Base-by-base conservation (phyloP, 2,888 invertebrate genomes). In the Bembecia ichneumoniformis region DNA sequence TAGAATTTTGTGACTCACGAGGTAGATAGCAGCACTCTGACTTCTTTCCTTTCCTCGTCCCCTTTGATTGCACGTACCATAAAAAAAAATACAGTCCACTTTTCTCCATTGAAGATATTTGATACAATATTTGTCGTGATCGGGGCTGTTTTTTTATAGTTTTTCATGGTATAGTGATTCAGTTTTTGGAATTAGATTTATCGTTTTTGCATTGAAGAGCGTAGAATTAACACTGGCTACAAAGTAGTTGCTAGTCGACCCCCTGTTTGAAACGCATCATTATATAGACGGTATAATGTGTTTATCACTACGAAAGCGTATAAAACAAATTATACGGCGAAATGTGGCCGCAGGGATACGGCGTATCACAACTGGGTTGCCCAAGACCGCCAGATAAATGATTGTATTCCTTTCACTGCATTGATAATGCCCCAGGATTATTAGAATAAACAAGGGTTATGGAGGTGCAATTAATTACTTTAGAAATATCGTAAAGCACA, bases 351-450 rank as follows among this genome's bases (percentile, higher is more conserved):
- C 43, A 36, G 48, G 35, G 44, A 40, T 43, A 47, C 20, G 3
- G 47, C 43, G 44, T 51, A 48, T 46, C 46, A 40, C 48, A 51
- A 51, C 51, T 35, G 43, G 40, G 47, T 35, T 34, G 45, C 43
- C 46, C 35, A 34, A 51, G 48, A 49, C 49, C 43, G 44, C 36
- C 48, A 48, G 40, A 40, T 40, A 40, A 40, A 40, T 40, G 48
- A 49, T 51, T 46, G 43, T 51, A 46, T 47, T 43, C 48, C 51
- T 51, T 51, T 51, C 51, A 49, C 51, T 51, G 35, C 34, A 20
- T 17, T 44, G 48, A 14, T 43, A 48, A 36, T 36, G 51, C 51
- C 51, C 46, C 48, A 46, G 51, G 51, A 46, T 40, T 46, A 45
- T 47, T 47, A 35, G 10, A 47, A 46, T 43, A 47, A 34, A 40